Evolutionary conservation across 2,888 invertebrate species (phyloP).

Genomic region (Nemotelus nigrinus): DNA sequence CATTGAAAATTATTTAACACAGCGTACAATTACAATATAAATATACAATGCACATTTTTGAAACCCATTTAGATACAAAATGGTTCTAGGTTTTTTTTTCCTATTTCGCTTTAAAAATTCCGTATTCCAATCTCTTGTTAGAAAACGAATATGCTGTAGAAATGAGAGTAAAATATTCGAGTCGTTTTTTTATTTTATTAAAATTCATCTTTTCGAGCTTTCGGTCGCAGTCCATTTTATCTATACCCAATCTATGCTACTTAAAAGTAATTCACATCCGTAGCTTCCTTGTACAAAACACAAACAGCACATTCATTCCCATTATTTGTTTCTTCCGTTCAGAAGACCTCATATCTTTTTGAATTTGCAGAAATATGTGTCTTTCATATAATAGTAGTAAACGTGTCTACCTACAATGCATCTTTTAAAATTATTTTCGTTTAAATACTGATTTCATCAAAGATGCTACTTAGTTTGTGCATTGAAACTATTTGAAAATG

Average conservation of each 20-base stretch:
- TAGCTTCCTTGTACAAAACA: constrained; percentile 27
- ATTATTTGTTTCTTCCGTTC: constrained; percentile 7
- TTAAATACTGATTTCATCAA: neutral
- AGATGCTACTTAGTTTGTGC: neutral
- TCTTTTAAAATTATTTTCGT: neutral
- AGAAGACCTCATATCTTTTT: neutral
- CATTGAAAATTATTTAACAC: constrained; percentile 5
- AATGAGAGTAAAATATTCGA: neutral
- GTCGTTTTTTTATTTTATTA: neutral
- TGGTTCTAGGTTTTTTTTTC: neutral
- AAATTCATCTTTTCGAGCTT: neutral
- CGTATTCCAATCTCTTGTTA: neutral
- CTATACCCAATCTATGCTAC: constrained; percentile 27
- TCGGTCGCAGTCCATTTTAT: constrained; percentile 3
- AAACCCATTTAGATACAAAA: constrained; percentile 1
- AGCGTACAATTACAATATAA: constrained; percentile 25
- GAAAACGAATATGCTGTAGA: neutral
- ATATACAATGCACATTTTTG: constrained; percentile 27
- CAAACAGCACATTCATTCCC: constrained; percentile 28
- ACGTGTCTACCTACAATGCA: neutral
- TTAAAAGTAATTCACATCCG: constrained; percentile 17
- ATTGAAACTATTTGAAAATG: no score
- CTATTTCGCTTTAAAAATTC: neutral
- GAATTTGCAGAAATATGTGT: neutral
- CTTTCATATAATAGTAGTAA: neutral